Conservation (phyloP, 1,140 invertebrate genomes). For the Musca vetustissima region DNA sequence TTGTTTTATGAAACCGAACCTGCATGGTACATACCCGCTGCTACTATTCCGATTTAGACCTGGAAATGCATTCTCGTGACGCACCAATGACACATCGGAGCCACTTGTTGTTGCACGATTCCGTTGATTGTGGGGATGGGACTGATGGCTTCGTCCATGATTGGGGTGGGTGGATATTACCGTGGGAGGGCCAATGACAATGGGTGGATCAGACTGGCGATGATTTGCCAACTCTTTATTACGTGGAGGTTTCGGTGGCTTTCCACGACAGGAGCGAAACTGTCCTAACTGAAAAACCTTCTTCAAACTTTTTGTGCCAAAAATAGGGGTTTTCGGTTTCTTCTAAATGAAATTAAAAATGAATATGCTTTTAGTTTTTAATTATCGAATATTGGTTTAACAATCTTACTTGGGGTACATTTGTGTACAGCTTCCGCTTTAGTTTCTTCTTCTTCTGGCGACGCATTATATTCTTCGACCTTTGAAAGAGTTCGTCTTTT, state of each 20-base stretch:
- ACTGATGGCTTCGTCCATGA: neutral
- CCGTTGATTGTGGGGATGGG: conserved; percentile 37
- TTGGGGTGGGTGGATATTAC: neutral
- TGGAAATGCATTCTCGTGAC: conserved; percentile 45
- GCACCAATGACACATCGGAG: conserved; percentile 51
- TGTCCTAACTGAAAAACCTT: conserved; percentile 54
- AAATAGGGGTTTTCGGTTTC: conserved; percentile 59
- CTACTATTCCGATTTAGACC: conserved; percentile 70
- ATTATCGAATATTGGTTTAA: neutral
- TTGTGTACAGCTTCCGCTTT: conserved; percentile 56
- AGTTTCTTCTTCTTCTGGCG: conserved; percentile 72
- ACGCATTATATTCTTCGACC: conserved; percentile 86
- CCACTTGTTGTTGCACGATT: conserved; percentile 50
- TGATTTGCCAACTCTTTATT: conserved; percentile 26
- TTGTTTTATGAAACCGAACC: conserved; percentile 18
- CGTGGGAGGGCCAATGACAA: neutral
- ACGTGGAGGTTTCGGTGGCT: conserved; percentile 32
- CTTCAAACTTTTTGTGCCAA: conserved; percentile 60
- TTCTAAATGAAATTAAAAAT: conserved; percentile 49
- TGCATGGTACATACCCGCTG: conserved; percentile 57
- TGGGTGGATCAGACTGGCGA: conserved; percentile 28
- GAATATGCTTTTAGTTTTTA: neutral
- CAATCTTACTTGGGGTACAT: conserved; percentile 39
- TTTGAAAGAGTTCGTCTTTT: conserved; percentile 86
- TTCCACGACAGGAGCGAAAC: conserved; percentile 50